Evolutionary conservation across 2,113 vertebrate species (phyloP).

Genomic region (Carlito syrichta): DNA sequence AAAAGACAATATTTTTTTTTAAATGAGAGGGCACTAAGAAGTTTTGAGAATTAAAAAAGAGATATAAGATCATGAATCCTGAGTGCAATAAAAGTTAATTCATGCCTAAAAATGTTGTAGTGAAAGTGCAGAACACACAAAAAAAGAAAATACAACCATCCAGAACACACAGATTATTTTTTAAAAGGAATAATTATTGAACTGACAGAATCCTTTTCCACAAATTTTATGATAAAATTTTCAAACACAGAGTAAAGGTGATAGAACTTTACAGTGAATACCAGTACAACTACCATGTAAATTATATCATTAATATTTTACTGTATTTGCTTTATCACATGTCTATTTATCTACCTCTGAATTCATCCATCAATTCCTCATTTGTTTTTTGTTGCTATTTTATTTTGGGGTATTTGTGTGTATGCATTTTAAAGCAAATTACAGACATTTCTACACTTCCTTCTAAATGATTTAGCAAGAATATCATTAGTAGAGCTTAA

Average conservation of each 20-base stretch:
- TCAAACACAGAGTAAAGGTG: neutral
- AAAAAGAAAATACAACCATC: neutral
- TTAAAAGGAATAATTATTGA: neutral
- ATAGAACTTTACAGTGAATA: neutral
- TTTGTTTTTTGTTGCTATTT: neutral
- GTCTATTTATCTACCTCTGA: neutral
- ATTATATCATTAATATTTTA: neutral
- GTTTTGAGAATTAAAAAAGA: neutral
- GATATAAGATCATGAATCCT: neutral
- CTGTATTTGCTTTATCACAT: neutral
- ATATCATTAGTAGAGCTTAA: neutral
- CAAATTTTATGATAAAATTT: neutral
- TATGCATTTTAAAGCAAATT: neutral
- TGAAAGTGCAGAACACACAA: neutral
- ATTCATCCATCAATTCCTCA: neutral
- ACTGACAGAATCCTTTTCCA: neutral
- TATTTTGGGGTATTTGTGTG: neutral
- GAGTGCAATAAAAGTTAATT: neutral
- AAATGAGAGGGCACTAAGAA: no score
- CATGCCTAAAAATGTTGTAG: neutral
- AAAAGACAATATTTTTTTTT: neutral
- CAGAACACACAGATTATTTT: neutral
- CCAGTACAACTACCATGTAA: neutral
- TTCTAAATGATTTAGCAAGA: neutral
- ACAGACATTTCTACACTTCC: neutral